Evolutionary conservation across 2,888 invertebrate species (phyloP).

Genomic region (Troilus luridus): DNA sequence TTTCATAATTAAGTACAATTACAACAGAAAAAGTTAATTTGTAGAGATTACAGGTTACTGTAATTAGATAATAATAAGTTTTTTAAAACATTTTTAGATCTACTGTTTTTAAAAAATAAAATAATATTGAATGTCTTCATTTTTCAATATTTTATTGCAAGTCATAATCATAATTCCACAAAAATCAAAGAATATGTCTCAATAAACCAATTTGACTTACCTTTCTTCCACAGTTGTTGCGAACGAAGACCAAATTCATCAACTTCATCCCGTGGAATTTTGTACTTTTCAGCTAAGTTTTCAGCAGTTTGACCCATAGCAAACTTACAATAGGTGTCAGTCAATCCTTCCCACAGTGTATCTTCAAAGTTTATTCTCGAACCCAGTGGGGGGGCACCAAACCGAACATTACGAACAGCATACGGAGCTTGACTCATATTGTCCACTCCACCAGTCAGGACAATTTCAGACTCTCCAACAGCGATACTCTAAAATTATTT

Average conservation of each 20-base stretch:
- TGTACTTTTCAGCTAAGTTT: conserved; percentile 89
- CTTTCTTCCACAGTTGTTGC: conserved; percentile 89
- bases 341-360: conserved; percentile 88
- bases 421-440: conserved; percentile 96
- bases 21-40: neutral
- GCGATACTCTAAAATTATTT: conserved; percentile 81
- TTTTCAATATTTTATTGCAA: too few species aligned
- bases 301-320: conserved; percentile 98
- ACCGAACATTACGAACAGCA: conserved; percentile 86
- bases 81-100: too few species aligned
- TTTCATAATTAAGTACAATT: neutral
- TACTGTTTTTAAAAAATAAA: too few species aligned
- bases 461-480: conserved; percentile 86
- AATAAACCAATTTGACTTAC: conserved; percentile 70
- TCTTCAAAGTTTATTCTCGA: conserved; percentile 86
- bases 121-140: too few species aligned
- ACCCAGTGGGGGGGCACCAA: conserved; percentile 88
- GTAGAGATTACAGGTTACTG: too few species aligned
- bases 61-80: too few species aligned
- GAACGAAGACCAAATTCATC: conserved; percentile 89
- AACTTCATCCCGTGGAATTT: conserved; percentile 84
- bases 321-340: conserved; percentile 89
- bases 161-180: too few species aligned
- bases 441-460: conserved; percentile 92
- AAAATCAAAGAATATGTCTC: too few species aligned